These are phyloP conservation scores for Calidris pugnax DNA, from an alignment of 2,113 vertebrate genomes.

Conservation along the genomic window DNA sequence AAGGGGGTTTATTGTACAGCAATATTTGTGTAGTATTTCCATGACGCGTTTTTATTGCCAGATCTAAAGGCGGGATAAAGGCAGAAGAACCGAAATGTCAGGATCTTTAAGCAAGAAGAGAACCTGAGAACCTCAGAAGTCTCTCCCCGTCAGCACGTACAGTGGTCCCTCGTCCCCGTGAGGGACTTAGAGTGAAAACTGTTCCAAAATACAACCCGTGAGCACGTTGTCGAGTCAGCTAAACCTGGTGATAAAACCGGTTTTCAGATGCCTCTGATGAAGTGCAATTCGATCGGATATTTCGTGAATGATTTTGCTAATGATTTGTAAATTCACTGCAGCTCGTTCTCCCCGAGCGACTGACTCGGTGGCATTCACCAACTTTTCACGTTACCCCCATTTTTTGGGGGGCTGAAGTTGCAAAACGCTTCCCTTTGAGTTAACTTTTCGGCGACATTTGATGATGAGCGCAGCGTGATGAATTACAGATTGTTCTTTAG, in stretches of 20 bases:
- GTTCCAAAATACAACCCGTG: background rate
- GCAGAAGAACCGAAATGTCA: background rate
- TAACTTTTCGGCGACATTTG: conserved; percentile 2
- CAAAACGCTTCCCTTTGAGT: background rate
- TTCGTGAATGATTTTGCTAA: background rate
- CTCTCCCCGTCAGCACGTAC: background rate
- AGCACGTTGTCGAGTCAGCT: conserved; percentile 22
- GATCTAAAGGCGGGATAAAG: background rate
- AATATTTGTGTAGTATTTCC: background rate
- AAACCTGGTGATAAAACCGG: background rate
- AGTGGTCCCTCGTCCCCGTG: background rate
- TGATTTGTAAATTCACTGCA: conserved; percentile 41
- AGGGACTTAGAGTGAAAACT: background rate
- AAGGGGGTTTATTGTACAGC: background rate
- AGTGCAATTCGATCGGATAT: conserved; percentile 39
- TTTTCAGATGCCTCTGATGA: conserved; percentile 34
- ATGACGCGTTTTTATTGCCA: background rate
- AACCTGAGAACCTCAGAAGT: background rate
- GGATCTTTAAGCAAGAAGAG: background rate
- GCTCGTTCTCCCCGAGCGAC: background rate
- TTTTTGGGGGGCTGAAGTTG: conserved; percentile 1
- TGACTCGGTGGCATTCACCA: conserved; percentile 28
- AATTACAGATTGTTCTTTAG: conserved; percentile 49
- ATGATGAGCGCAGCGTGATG: conserved; percentile 24
- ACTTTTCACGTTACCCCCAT: background rate